Percentiles rank a stretch among this genome's conserved stretches.
Evolutionary conservation across 2,888 invertebrate genomes (phyloP).

Genomic region (Celastrina argiolus): DNA sequence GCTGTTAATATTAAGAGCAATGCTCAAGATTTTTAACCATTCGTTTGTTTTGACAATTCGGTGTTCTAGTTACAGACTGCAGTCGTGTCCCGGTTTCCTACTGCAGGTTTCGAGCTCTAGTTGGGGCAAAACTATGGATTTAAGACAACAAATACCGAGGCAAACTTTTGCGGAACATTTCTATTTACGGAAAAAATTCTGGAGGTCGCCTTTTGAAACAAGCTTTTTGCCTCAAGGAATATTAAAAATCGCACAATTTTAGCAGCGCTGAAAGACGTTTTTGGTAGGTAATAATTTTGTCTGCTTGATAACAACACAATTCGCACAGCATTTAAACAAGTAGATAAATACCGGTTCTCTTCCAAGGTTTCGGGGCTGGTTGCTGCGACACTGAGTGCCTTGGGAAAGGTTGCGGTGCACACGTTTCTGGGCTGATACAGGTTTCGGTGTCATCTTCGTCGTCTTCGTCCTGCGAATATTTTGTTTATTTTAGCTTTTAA

Average conservation of each 20-base stretch:
- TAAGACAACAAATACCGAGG: background rate
- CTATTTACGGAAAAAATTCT: too few species aligned
- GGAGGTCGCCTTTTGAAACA: too few species aligned
- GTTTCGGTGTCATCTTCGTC: constrained; percentile 72
- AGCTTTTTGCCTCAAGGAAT: background rate
- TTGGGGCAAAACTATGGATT: constrained; percentile 2
- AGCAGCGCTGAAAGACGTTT: background rate
- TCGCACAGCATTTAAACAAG: background rate
- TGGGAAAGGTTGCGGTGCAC: constrained; percentile 69
- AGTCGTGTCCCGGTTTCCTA: background rate
- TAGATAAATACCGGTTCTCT: constrained; percentile 62
- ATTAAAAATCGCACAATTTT: background rate
- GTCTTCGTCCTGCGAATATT: constrained; percentile 60
- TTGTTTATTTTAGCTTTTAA: background rate
- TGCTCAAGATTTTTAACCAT: too few species aligned
- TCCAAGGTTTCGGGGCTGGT: constrained; percentile 70
- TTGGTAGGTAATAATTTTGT: background rate
- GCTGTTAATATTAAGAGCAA: too few species aligned
- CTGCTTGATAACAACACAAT: background rate
- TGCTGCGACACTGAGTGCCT: constrained; percentile 60
- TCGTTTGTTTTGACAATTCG: background rate
- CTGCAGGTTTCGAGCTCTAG: constrained; percentile 2
- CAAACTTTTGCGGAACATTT: background rate
- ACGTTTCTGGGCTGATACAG: constrained; percentile 60
- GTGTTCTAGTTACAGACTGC: background rate